Evolutionary conservation across 2,888 invertebrate species (phyloP), one percentile per base, ranked within the genome.

Genomic region (Globia sparganii): DNA sequence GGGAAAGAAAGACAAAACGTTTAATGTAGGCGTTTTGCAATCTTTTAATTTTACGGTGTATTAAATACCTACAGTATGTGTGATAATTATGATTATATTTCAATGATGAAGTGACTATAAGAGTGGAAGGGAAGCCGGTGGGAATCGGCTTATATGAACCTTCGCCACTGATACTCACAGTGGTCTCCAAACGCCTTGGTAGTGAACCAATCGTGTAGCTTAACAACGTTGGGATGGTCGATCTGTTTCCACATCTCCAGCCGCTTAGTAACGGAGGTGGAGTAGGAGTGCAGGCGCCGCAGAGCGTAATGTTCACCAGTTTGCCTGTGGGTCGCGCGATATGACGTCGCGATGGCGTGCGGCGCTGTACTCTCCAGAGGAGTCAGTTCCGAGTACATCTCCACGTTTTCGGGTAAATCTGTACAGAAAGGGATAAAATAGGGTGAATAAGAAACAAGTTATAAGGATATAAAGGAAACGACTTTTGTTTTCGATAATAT

Each of bases 141-240:
- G n/a, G n/a, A n/a, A n/a, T n/a, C n/a, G n/a, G n/a, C n/a, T n/a
- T n/a, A n/a, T n/a, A n/a, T n/a, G n/a, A n/a, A n/a, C n/a, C n/a
- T n/a, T n/a, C n/a, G n/a, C n/a, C n/a, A n/a, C n/a, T n/a, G n/a
- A n/a, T 85, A 97, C 98, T 97, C 95, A 99, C 99, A 99, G 96
- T 98, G 98, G 97, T 99, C 99, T 89, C 99, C 99, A 95, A 99
- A 99, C 67, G 98, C 98, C 96, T 99, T 99, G 61, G 99, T 99
- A 58, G 99, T 98, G 96, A 99, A 99, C 88, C 99, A 98, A 94
- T 99, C 99, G 91, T 98, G 97, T 77, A 99, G 97, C 90, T 98
- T 98, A 80, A 99, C 99, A 88, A 99, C 97, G 97, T 99, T 99
- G 90, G 99, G 98, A 96, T 99, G 99, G 92, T 98, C 98, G 77